A percentile compares a stretch with the other conserved stretches of the same genome.
phyloP scores from a whole-genome alignment of 1,140 invertebrate genomes.

The Bradysia coprophila region DNA sequence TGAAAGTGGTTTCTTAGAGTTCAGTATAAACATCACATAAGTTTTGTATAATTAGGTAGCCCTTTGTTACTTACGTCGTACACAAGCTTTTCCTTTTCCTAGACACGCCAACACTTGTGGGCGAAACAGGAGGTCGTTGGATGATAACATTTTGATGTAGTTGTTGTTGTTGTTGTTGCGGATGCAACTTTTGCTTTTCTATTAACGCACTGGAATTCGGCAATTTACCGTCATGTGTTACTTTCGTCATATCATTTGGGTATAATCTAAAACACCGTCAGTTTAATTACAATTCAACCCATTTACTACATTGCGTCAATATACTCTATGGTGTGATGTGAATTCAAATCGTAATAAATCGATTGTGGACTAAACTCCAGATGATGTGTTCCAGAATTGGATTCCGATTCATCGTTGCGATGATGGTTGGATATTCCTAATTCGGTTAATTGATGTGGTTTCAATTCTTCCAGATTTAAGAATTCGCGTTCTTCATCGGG shows the following conservation, averaged over 20 bases:
- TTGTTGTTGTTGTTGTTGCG: too few species aligned
- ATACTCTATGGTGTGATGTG: too few species aligned
- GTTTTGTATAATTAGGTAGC: background rate
- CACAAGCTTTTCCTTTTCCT: background rate
- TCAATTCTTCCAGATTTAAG: constrained; percentile 1
- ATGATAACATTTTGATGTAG: too few species aligned
- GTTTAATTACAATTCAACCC: background rate
- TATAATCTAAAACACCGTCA: background rate
- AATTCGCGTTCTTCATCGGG: constrained; percentile 2
- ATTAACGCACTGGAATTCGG: too few species aligned
- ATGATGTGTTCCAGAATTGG: background rate
- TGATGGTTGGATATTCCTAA: background rate
- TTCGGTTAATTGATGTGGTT: background rate
- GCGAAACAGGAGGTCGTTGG: too few species aligned
- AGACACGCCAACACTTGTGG: background rate
- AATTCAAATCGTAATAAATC: background rate
- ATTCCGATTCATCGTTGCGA: background rate
- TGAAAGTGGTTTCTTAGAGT: background rate
- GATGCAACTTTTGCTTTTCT: too few species aligned
- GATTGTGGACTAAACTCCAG: background rate
- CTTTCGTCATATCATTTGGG: background rate
- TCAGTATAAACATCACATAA: background rate
- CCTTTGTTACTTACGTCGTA: background rate
- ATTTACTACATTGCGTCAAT: too few species aligned
- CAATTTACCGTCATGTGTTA: too few species aligned